Conservation (phyloP, 1,140 invertebrate genomes). For the Magallana ariakensis region DNA sequence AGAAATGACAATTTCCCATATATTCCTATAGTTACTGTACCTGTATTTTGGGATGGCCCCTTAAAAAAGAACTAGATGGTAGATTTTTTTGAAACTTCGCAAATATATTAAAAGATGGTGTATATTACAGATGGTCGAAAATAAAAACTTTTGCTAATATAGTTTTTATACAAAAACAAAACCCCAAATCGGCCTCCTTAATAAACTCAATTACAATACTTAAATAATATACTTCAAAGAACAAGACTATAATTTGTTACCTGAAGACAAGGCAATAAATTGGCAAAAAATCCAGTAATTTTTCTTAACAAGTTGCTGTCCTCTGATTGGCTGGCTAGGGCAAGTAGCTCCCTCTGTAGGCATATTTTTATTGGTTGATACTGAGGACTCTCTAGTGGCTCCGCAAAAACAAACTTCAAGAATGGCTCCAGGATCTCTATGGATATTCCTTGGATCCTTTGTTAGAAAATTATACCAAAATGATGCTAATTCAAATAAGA, state of each 20-base stretch:
- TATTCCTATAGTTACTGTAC: too few relatives aligned
- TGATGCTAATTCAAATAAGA: neutral
- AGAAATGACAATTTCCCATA: too few relatives aligned
- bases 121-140: too few relatives aligned
- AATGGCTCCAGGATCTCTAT: constrained; percentile 61
- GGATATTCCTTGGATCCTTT: constrained; percentile 51
- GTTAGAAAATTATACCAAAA: constrained; percentile 40
- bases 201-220: too few relatives aligned
- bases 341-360: constrained; percentile 48
- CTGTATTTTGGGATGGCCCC: too few relatives aligned
- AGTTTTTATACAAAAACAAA: too few relatives aligned
- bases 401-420: constrained; percentile 64
- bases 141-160: too few relatives aligned
- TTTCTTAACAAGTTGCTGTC: neutral
- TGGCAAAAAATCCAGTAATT: neutral
- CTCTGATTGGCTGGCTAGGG: constrained; percentile 4
- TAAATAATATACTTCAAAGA: too few relatives aligned
- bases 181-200: too few relatives aligned
- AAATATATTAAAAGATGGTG: too few relatives aligned
- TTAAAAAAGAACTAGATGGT: too few relatives aligned
- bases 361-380: constrained; percentile 53
- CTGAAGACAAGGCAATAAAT: constrained; percentile 36
- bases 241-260: neutral
- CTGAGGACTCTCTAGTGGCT: constrained; percentile 60
- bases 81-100: too few relatives aligned